These are phyloP conservation scores for Drosophila dunni DNA, from an alignment of 1,140 invertebrate genomes.

Conservation along the genomic window DNA sequence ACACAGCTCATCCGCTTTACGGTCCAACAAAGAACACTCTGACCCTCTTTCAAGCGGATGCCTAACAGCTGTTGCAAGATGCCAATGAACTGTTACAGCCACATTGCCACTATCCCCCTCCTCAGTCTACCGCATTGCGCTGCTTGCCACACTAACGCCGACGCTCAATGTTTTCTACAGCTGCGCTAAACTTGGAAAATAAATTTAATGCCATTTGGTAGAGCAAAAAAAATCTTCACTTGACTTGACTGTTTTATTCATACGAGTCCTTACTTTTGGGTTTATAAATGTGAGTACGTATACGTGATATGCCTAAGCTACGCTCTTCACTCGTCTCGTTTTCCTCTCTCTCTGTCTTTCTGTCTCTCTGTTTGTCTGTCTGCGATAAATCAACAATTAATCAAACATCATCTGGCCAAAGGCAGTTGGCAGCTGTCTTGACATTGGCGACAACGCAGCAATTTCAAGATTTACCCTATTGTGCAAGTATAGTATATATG, in stretches of 20 bases:
- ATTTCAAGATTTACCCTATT: neutral
- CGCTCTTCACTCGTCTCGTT: neutral
- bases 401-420: slow-evolving; percentile 64
- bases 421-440: slow-evolving; percentile 39
- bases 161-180: slow-evolving; percentile 26
- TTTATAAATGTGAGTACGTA: slow-evolving; percentile 63
- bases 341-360: slow-evolving; percentile 16
- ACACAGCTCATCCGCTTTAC: slow-evolving; percentile 40
- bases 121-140: neutral
- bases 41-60: slow-evolving; percentile 16
- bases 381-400: slow-evolving; percentile 79
- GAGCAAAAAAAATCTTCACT: slow-evolving; percentile 55
- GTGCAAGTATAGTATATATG: neutral
- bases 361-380: slow-evolving; percentile 20
- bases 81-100: slow-evolving; percentile 66
- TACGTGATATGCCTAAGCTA: slow-evolving; percentile 42
- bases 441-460: slow-evolving; percentile 32
- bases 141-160: neutral
- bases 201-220: slow-evolving; percentile 76
- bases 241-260: slow-evolving; percentile 51
- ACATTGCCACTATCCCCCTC: neutral
- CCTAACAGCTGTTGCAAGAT: slow-evolving; percentile 65
- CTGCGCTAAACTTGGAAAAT: slow-evolving; percentile 57
- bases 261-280: slow-evolving; percentile 31
- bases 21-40: slow-evolving; percentile 8